Conservation (phyloP, 2,797 vertebrate species). For the Heliangelus exortis region DNA sequence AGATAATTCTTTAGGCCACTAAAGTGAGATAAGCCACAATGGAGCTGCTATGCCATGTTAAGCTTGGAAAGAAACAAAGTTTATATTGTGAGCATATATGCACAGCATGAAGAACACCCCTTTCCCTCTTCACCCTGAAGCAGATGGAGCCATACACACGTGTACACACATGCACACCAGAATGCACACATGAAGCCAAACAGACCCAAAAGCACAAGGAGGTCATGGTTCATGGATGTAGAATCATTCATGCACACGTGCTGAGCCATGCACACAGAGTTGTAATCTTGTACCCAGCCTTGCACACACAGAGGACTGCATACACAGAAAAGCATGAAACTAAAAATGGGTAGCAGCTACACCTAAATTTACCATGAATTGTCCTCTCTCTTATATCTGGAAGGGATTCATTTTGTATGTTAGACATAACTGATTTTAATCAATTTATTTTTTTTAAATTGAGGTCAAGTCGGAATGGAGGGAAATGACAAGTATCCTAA, state of each 20-base stretch:
- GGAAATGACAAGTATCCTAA: background rate
- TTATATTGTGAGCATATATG: background rate
- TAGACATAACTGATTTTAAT: background rate
- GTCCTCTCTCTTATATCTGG: background rate
- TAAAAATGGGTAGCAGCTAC: background rate
- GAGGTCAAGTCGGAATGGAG: background rate
- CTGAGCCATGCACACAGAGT: rapidly evolving
- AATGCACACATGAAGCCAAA: rapidly evolving
- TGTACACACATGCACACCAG: rapidly evolving
- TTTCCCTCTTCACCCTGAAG: background rate
- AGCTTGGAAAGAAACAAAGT: background rate
- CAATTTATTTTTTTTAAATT: background rate
- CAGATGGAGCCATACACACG: rapidly evolving
- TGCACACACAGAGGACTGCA: background rate
- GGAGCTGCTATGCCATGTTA: background rate
- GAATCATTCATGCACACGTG: rapidly evolving
- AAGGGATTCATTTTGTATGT: background rate
- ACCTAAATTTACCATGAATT: background rate
- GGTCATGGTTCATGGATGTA: rapidly evolving
- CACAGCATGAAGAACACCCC: background rate
- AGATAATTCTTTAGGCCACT: conserved; percentile 35
- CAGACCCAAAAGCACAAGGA: rapidly evolving
- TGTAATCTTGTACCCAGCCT: background rate
- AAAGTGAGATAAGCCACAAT: background rate
- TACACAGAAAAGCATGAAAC: background rate